Conservation (phyloP, 2,113 vertebrate species). For the Apteryx mantelli region DNA sequence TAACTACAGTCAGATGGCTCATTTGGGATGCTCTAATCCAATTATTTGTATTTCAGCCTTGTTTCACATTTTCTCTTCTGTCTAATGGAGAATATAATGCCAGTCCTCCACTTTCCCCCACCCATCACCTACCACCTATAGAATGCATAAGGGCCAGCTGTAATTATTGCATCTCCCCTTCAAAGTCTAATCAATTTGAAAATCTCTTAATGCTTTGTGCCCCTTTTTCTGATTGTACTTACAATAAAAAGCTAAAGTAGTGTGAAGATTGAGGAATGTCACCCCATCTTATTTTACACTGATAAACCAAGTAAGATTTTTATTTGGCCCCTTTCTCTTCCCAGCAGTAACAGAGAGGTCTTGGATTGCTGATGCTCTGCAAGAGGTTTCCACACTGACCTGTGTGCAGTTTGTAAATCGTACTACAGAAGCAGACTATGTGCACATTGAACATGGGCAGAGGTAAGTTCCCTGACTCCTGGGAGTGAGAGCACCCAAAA, state of each 20-base stretch:
- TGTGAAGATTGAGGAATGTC: neutral
- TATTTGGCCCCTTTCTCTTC: neutral
- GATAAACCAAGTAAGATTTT: neutral
- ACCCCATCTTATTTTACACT: neutral
- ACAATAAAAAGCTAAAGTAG: neutral
- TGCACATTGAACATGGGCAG: constrained; percentile 82
- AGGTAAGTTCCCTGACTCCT: constrained; percentile 73
- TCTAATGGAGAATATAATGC: neutral
- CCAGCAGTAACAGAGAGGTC: constrained; percentile 54
- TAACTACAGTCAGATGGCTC: neutral
- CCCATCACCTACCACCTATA: neutral
- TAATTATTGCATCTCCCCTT: neutral
- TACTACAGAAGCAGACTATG: constrained; percentile 83
- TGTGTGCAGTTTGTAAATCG: constrained; percentile 84
- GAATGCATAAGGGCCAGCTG: neutral
- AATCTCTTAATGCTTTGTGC: neutral
- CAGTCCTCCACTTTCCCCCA: neutral
- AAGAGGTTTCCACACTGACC: constrained; percentile 80
- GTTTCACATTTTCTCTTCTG: neutral
- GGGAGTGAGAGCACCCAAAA: neutral
- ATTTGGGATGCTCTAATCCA: neutral
- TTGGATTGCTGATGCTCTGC: constrained; percentile 74
- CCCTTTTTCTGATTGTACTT: neutral
- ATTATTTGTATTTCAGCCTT: neutral
- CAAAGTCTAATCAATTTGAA: neutral